A percentile compares a stretch with the other conserved stretches of the same genome.
phyloP scores from a whole-genome alignment of 2,888 invertebrate species.

The Siphonodentalium dalli region DNA sequence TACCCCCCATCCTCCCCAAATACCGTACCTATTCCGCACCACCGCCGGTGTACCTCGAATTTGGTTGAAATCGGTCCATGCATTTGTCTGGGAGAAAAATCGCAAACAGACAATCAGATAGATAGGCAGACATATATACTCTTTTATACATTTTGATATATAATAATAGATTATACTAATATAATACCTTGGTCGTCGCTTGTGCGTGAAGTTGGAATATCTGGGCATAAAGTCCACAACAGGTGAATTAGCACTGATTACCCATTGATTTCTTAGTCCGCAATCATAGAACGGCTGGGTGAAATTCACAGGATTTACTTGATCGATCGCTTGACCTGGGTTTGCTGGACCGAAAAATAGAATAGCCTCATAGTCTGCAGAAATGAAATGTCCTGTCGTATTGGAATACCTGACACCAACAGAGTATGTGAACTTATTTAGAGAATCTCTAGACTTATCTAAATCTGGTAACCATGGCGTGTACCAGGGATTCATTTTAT shows the following conservation, averaged over 20 bases:
- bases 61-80: too few relatives aligned
- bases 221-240: slow-evolving; percentile 90
- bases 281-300: slow-evolving; percentile 96
- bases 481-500: slow-evolving; percentile 22
- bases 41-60: too few relatives aligned
- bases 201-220: slow-evolving; percentile 55
- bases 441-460: slow-evolving; percentile 56
- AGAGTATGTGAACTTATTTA: slow-evolving; percentile 37
- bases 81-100: too few relatives aligned
- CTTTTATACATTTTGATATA: background rate
- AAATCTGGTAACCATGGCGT: slow-evolving; percentile 25
- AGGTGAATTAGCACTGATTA: slow-evolving; percentile 90
- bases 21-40: too few relatives aligned
- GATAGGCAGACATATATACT: too few relatives aligned
- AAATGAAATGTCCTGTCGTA: slow-evolving; percentile 45
- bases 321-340: slow-evolving; percentile 41
- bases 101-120: background rate
- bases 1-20: too few relatives aligned
- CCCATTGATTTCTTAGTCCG: slow-evolving; percentile 91
- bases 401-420: slow-evolving; percentile 55
- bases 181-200: slow-evolving; percentile 46
- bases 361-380: slow-evolving; percentile 36
- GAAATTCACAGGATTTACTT: slow-evolving; percentile 80
- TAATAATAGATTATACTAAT: too few relatives aligned
- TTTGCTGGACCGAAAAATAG: slow-evolving; percentile 55